phyloP scores from a whole-genome alignment of 53 echinoderm and acorn worm species.

The Stichopus horrens region DNA sequence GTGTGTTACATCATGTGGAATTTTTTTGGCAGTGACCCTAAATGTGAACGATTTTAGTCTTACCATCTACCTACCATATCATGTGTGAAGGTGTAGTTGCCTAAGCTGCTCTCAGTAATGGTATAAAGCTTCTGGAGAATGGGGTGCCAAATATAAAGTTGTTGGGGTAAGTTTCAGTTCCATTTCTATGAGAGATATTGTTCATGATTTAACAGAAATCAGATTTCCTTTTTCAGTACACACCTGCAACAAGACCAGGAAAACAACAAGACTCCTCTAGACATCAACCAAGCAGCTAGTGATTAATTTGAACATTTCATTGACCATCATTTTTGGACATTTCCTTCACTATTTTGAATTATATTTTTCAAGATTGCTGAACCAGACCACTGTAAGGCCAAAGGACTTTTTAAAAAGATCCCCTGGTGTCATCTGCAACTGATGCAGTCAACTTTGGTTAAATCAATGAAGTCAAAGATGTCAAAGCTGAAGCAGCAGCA shows the following conservation, averaged over 20 bases:
- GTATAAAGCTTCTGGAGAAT: constrained; percentile 52
- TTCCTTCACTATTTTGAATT: neutral
- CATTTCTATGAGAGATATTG: neutral
- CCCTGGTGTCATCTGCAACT: constrained; percentile 53
- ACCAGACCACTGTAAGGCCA: constrained; percentile 40
- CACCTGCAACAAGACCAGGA: no score
- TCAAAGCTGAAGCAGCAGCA: constrained; percentile 34
- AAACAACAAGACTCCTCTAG: no score
- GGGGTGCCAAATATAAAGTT: constrained; percentile 57
- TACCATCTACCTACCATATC: no score
- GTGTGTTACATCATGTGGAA: no score
- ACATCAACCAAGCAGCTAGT: no score
- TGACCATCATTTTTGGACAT: neutral
- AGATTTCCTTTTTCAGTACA: neutral
- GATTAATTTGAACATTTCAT: no score
- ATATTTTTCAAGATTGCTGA: constrained; percentile 56
- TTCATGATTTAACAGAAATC: neutral
- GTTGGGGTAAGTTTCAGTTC: constrained; percentile 51
- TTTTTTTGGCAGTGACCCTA: no score
- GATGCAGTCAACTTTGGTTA: constrained; percentile 56
- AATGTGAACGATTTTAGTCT: no score
- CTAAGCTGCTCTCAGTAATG: neutral
- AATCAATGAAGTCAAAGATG: constrained; percentile 45
- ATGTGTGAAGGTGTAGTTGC: no score
- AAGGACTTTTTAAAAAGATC: constrained; percentile 46